These are phyloP conservation scores for Mugil cephalus DNA, from an alignment of 2,113 vertebrate genomes.

Conservation along the genomic window DNA sequence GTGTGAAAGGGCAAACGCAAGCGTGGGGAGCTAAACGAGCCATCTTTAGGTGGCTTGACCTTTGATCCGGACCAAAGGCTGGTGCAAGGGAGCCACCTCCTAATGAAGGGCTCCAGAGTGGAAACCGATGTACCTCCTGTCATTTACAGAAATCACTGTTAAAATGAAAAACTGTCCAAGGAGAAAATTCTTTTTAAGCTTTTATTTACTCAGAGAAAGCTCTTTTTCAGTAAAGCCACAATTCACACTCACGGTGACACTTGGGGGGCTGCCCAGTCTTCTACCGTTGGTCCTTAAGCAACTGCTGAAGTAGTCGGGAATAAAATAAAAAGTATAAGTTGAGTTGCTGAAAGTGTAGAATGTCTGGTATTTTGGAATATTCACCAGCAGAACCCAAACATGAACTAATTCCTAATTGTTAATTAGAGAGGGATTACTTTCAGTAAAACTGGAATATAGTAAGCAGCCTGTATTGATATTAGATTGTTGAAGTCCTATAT, in stretches of 20 bases:
- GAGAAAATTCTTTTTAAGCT: conserved; percentile 29
- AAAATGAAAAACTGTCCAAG: conserved; percentile 56
- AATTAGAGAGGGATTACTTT: too few species aligned
- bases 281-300: conserved; percentile 26
- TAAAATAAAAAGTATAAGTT: not conserved
- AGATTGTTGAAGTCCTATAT: too few species aligned
- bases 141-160: conserved; percentile 66
- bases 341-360: not conserved
- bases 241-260: conserved; percentile 47
- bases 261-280: conserved; percentile 14
- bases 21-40: conserved; percentile 63
- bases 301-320: not conserved
- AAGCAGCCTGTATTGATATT: too few species aligned
- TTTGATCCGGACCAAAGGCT: conserved; percentile 71
- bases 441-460: too few species aligned
- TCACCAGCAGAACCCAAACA: not conserved
- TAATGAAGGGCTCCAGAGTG: conserved; percentile 72
- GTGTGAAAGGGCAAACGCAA: conserved; percentile 71
- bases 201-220: conserved; percentile 47
- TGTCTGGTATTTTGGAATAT: not conserved
- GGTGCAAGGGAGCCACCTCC: conserved; percentile 60
- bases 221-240: conserved; percentile 30
- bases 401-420: not conserved
- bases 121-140: conserved; percentile 52
- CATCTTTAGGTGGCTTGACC: conserved; percentile 71